phyloP scores from a whole-genome alignment of 92 coral and sea anemone genomes.

The Zoanthus gigantus region DNA sequence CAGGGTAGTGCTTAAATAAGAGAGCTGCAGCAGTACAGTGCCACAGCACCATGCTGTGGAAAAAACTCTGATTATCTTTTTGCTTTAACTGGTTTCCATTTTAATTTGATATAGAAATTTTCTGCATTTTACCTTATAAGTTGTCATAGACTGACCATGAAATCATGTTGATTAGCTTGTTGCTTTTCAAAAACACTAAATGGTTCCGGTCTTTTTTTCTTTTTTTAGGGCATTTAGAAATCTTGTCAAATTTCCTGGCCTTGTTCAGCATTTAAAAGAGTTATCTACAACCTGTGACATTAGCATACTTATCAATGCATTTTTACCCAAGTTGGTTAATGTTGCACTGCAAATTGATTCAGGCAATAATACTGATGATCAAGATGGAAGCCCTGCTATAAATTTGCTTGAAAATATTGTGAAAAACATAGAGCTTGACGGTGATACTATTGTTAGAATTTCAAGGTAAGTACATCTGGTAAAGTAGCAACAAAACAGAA shows the following conservation, averaged over 20 bases:
- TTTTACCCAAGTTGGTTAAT: conserved; percentile 77
- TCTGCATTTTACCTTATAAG: no score
- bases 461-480: conserved; percentile 11
- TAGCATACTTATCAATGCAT: conserved; percentile 70
- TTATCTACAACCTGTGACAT: conserved; percentile 67
- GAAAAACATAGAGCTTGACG: conserved; percentile 28
- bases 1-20: no score
- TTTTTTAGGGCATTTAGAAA: conserved; percentile 68
- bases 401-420: conserved; percentile 26
- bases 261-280: conserved; percentile 61
- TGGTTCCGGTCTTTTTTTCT: neutral
- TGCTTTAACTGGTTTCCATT: no score
- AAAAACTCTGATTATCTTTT: no score
- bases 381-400: neutral
- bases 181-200: neutral
- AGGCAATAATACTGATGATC: conserved; percentile 7
- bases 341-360: conserved; percentile 52
- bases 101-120: no score
- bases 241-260: conserved; percentile 63
- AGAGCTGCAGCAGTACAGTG: no score
- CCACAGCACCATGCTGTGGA: no score
- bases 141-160: no score
- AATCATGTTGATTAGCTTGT: no score
- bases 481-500: no score
- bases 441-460: neutral